These are phyloP conservation scores for Pipistrellus pygmaeus DNA, from an alignment of 2,797 vertebrate species.

Conservation along the genomic window DNA sequence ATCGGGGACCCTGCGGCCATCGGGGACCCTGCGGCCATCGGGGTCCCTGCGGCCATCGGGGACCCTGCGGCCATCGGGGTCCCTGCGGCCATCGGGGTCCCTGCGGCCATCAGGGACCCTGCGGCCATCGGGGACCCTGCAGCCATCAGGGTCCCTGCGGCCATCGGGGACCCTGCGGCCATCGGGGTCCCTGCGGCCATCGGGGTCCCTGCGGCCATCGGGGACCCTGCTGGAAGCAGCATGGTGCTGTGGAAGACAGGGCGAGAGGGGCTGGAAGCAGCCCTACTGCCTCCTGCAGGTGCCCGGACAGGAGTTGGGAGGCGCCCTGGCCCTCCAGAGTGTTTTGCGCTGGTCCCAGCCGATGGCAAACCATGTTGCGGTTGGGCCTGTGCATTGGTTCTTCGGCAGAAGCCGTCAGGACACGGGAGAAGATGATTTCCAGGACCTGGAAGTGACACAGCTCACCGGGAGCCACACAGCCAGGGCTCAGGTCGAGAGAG, in stretches of 20 bases:
- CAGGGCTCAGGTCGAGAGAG: background rate
- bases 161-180: background rate
- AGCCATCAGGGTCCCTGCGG: no score
- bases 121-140: no score
- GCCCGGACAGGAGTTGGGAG: background rate
- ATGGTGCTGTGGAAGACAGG: background rate
- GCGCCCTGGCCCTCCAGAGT: no score
- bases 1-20: no score
- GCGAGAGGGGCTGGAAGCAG: background rate
- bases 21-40: no score
- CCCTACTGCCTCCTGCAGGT: rapidly evolving
- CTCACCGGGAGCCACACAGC: background rate
- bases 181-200: rapidly evolving
- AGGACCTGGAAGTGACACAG: background rate
- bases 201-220: no score
- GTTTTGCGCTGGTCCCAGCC: background rate
- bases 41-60: background rate
- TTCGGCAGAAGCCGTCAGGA: background rate
- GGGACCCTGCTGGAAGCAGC: background rate
- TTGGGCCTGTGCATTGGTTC: background rate
- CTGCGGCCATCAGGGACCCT: no score
- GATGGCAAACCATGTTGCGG: background rate
- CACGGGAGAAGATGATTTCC: background rate
- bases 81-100: background rate
- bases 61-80: background rate